Evolutionary conservation across 1,140 invertebrate genomes (phyloP), one percentile per base, ranked within the genome.

Genomic region (Dendrolimus kikuchii): DNA sequence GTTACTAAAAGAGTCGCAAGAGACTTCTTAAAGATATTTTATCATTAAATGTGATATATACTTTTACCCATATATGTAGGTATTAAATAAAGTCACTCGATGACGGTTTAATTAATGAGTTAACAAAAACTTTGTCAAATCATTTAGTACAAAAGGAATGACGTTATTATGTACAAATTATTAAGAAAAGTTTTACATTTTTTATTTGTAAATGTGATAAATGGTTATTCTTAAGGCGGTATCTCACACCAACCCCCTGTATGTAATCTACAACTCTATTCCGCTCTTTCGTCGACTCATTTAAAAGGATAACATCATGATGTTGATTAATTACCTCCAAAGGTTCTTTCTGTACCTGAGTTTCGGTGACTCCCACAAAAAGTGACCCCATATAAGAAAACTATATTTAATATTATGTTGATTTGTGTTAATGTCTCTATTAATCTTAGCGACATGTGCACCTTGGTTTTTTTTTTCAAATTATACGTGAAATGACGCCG

Each of bases 391-490:
- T 65, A 71, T 64, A 62, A 70, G 66, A 71, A 62, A 58, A 68
- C 45, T 66, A 77, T 59, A 68, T 77, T 71, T 59, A 59, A 67
- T 68, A 65, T 64, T 66, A 72, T 71, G 64, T 62, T 68, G 69
- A 72, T 72, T 73, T 76, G 60, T 68, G 66, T 72, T 73, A 79
- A 81, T 78, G 68, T 75, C 71, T 83, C 57, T 68, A 82, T 82
- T 75, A 73, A 78, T 81, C 66, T 68, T 69, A 53, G 51, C 59
- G 75, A 64, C 68, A 62, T 74, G 56, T 71, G 65, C 62, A 68
- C 60, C 60, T 68, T 54, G 53, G 7, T 52, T 46, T 59, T 65
- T 53, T 46, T 53, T 52, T 39, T 48, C 49, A 50, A 49, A 43
- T 57, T 10, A 51, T 53, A 58, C 49, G 61, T 52, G 47, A 57